phyloP scores from a whole-genome alignment of 2,797 vertebrate species.

The Cyclura pinguis region DNA sequence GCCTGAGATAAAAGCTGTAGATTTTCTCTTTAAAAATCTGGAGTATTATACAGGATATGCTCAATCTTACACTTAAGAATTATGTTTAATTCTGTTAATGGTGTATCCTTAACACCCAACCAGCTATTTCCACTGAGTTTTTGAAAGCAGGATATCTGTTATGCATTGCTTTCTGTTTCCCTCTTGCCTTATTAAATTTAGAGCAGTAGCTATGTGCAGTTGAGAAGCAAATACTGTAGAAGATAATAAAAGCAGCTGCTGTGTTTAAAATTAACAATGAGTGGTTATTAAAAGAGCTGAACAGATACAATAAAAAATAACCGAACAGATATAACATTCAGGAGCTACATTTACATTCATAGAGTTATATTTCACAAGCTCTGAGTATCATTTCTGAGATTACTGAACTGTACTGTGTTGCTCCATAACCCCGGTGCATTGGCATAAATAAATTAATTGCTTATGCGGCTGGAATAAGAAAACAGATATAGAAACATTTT shows the following conservation, averaged over 20 bases:
- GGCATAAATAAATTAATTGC: slow-evolving; percentile 57
- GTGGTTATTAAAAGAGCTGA: slow-evolving; percentile 60
- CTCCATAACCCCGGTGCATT: slow-evolving; percentile 46
- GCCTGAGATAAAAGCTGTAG: slow-evolving; percentile 26
- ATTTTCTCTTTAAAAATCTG: neutral
- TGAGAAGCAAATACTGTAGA: slow-evolving; percentile 62
- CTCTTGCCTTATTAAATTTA: slow-evolving; percentile 63
- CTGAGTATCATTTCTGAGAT: slow-evolving; percentile 40
- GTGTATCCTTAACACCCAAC: slow-evolving; percentile 56
- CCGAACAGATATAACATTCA: slow-evolving; percentile 24
- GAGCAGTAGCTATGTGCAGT: slow-evolving; percentile 61
- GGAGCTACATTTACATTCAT: slow-evolving; percentile 51
- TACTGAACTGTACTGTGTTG: slow-evolving; percentile 50
- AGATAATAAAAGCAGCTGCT: slow-evolving; percentile 65
- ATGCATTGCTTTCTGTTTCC: slow-evolving; percentile 61
- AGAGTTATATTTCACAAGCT: slow-evolving; percentile 28
- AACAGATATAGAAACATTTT: slow-evolving; percentile 40
- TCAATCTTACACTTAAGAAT: neutral
- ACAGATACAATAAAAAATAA: slow-evolving; percentile 23
- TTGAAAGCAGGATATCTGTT: slow-evolving; percentile 52
- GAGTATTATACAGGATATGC: neutral
- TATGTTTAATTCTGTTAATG: slow-evolving; percentile 24
- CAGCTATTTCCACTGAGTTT: slow-evolving; percentile 33
- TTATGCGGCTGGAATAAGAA: slow-evolving; percentile 59
- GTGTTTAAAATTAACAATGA: slow-evolving; percentile 65